Evolutionary conservation across 2,888 invertebrate species (phyloP).

Genomic region (Allophyes oxyacanthae): DNA sequence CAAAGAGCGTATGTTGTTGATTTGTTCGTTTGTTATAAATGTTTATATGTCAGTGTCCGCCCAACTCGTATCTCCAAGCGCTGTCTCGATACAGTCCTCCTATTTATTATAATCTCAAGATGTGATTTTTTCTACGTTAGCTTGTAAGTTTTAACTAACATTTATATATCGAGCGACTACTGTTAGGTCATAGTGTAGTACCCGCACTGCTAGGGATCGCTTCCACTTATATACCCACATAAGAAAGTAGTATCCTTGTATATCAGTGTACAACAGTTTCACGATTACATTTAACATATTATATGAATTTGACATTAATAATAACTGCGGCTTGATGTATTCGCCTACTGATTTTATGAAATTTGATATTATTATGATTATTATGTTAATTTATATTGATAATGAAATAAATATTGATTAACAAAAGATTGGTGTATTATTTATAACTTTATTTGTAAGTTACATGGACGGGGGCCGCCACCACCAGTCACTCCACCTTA

Average conservation of each 20-base stretch:
- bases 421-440: constrained; percentile 69
- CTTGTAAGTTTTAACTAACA: constrained; percentile 80
- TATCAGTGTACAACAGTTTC: constrained; percentile 61
- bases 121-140: constrained; percentile 86
- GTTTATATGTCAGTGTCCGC: constrained; percentile 71
- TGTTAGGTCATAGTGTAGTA: constrained; percentile 67
- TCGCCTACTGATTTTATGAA: constrained; percentile 78
- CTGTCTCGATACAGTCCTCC: constrained; percentile 82
- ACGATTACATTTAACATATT: constrained; percentile 62
- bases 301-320: constrained; percentile 70
- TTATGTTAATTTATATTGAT: constrained; percentile 82
- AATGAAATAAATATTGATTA: constrained; percentile 83
- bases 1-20: constrained; percentile 80
- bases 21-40: constrained; percentile 61
- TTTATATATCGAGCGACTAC: constrained; percentile 61
- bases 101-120: constrained; percentile 86
- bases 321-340: constrained; percentile 78
- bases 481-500: constrained; percentile 3
- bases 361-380: constrained; percentile 74
- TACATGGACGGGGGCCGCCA: constrained; percentile 9
- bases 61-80: constrained; percentile 83
- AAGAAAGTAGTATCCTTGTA: constrained; percentile 81
- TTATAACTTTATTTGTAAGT: constrained; percentile 26
- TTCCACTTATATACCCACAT: constrained; percentile 81
- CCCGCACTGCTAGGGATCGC: constrained; percentile 73